phyloP scores from a whole-genome alignment of 2,888 invertebrate genomes.

The Agrotis clavis region DNA sequence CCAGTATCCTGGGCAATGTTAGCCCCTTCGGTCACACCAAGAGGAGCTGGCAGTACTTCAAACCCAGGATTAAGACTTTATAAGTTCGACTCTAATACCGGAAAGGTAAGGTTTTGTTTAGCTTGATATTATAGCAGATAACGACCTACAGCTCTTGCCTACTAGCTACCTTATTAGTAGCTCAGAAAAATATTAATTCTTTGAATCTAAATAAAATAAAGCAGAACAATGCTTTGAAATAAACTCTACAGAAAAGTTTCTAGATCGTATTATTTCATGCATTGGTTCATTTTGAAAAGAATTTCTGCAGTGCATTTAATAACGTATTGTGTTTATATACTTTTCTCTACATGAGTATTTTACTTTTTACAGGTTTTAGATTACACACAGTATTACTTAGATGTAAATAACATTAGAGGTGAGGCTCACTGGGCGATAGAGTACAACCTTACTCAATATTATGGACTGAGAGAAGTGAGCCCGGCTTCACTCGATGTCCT shows the following conservation, averaged over 20 bases:
- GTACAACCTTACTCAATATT: constrained; percentile 96
- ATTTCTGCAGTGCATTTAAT: too few species aligned
- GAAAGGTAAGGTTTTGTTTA: constrained; percentile 92
- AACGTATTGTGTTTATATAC: too few species aligned
- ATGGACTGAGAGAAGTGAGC: constrained; percentile 95
- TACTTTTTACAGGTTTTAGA: constrained; percentile 93
- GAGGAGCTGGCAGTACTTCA: constrained; percentile 95
- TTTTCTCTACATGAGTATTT: too few species aligned
- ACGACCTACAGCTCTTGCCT: too few species aligned
- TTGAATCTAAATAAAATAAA: not conserved
- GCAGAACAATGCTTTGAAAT: not conserved
- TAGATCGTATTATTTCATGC: too few species aligned
- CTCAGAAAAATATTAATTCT: not conserved
- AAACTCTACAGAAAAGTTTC: not conserved
- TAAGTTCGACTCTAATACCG: constrained; percentile 97
- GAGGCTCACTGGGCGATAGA: constrained; percentile 95
- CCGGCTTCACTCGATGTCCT: constrained; percentile 94
- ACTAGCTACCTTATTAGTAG: not conserved
- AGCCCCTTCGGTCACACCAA: constrained; percentile 97
- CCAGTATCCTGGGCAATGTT: constrained; percentile 97
- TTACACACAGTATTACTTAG: constrained; percentile 97
- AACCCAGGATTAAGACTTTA: constrained; percentile 97
- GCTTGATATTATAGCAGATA: not conserved
- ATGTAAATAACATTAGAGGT: constrained; percentile 93
- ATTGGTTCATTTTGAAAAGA: not conserved